Conservation (phyloP, 2,797 vertebrate genomes). For the Notolabrus celidotus region DNA sequence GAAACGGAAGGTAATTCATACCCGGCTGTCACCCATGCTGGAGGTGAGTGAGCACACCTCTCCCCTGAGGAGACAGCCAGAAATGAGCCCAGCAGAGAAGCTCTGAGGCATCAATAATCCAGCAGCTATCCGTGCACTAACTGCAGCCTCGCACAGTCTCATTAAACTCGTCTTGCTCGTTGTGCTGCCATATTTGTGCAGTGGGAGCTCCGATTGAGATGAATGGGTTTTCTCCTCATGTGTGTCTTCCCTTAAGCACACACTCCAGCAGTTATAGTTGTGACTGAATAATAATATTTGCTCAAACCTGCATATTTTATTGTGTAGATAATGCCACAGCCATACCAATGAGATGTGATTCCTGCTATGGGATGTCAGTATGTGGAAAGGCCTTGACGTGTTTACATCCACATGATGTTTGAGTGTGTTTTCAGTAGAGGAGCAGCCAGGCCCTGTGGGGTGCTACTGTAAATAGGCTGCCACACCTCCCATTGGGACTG, state of each 20-base stretch:
- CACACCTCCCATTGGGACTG: constrained; percentile 48
- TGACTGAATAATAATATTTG: constrained; percentile 48
- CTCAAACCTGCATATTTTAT: constrained; percentile 24
- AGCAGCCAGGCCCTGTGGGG: constrained; percentile 46
- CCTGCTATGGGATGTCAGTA: constrained; percentile 21
- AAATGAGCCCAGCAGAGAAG: constrained; percentile 68
- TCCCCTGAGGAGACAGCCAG: constrained; percentile 54
- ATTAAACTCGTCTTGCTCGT: constrained; percentile 49
- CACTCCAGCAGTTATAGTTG: constrained; percentile 21
- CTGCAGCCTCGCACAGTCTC: constrained; percentile 50
- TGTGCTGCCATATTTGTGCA: constrained; percentile 50
- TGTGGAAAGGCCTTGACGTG: constrained; percentile 35
- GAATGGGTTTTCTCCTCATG: constrained; percentile 20
- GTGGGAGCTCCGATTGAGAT: constrained; percentile 44
- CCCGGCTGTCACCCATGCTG: constrained; percentile 66
- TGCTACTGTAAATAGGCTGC: constrained; percentile 73
- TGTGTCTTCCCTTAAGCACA: background rate
- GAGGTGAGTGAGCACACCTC: constrained; percentile 72
- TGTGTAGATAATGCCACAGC: constrained; percentile 7
- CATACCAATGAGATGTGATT: constrained; percentile 17
- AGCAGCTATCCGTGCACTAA: constrained; percentile 42
- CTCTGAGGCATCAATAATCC: constrained; percentile 71
- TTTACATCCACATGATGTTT: constrained; percentile 54
- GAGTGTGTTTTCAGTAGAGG: constrained; percentile 60
- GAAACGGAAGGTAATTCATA: constrained; percentile 76